phyloP scores from a whole-genome alignment of 2,113 vertebrate genomes.

The Limanda limanda region DNA sequence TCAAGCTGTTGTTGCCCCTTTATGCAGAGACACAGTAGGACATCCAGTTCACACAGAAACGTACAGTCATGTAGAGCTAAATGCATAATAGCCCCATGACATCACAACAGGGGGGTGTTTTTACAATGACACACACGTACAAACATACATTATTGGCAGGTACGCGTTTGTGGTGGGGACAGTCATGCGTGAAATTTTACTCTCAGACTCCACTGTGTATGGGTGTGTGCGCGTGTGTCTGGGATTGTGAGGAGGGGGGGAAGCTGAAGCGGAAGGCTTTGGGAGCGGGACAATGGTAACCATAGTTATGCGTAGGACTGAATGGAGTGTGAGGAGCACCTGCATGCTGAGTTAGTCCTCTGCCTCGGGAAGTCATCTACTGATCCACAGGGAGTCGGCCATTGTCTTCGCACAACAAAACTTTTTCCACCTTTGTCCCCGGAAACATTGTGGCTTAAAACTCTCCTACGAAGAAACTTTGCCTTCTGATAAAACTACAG shows the following conservation, averaged over 20 bases:
- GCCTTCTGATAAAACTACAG: slow-evolving; percentile 14
- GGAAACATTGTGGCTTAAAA: slow-evolving; percentile 13
- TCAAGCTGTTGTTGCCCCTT: slow-evolving; percentile 44
- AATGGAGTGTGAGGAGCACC: slow-evolving; percentile 68
- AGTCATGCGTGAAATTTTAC: background rate
- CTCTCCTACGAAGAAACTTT: slow-evolving; percentile 6
- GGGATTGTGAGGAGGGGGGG: background rate
- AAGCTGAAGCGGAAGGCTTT: slow-evolving; percentile 59
- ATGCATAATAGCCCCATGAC: slow-evolving; percentile 14
- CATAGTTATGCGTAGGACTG: slow-evolving; percentile 59
- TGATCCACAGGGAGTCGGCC: slow-evolving; percentile 62
- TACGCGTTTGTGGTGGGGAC: background rate
- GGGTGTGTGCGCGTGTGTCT: slow-evolving; percentile 8
- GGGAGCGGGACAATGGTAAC: slow-evolving; percentile 70
- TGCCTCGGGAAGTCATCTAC: slow-evolving; percentile 68
- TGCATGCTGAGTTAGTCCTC: slow-evolving; percentile 71
- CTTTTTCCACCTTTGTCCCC: slow-evolving; percentile 41
- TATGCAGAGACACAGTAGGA: slow-evolving; percentile 33
- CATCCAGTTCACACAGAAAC: slow-evolving; percentile 35
- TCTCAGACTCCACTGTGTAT: slow-evolving; percentile 7
- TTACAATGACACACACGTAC: slow-evolving; percentile 18
- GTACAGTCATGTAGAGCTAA: slow-evolving; percentile 19
- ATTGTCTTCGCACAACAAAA: slow-evolving; percentile 64
- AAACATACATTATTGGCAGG: slow-evolving; percentile 16
- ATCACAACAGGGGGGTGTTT: background rate